These are phyloP conservation scores for Romanogobio albipinnatus DNA, from an alignment of 2,113 vertebrate species.

Conservation along the genomic window DNA sequence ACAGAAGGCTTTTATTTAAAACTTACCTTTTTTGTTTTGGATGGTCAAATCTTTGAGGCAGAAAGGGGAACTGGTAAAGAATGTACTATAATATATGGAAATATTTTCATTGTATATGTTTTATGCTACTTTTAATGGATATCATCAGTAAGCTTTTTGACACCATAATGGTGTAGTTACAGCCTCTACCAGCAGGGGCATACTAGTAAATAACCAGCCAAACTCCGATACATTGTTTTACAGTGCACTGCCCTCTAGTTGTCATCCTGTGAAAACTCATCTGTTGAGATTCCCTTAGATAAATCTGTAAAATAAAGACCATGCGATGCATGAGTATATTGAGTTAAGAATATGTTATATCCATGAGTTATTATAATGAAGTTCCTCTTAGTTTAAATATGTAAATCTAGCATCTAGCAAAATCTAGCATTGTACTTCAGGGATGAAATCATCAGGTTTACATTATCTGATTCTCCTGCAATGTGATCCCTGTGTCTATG, in stretches of 20 bases:
- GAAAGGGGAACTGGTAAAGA: not conserved
- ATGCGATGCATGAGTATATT: not conserved
- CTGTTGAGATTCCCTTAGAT: not conserved
- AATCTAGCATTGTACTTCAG: not conserved
- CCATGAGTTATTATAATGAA: not conserved
- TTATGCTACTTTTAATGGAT: no score
- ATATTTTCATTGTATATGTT: not conserved
- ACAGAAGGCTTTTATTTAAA: not conserved
- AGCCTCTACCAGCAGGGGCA: not conserved
- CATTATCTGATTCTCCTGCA: not conserved
- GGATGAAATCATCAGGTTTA: not conserved
- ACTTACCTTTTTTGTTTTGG: not conserved
- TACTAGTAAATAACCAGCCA: not conserved
- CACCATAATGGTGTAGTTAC: not conserved
- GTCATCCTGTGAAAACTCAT: conserved; percentile 17
- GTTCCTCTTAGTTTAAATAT: not conserved
- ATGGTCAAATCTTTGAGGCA: not conserved
- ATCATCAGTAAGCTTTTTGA: not conserved
- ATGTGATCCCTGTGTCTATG: not conserved
- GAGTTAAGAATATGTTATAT: not conserved
- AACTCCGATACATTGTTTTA: not conserved
- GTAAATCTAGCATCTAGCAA: not conserved
- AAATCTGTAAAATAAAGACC: not conserved
- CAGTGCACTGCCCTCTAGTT: conserved; percentile 70
- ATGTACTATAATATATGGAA: not conserved